These are phyloP conservation scores for Scaptomyza caliginosa DNA, from an alignment of 2,888 invertebrate species.

Conservation along the genomic window DNA sequence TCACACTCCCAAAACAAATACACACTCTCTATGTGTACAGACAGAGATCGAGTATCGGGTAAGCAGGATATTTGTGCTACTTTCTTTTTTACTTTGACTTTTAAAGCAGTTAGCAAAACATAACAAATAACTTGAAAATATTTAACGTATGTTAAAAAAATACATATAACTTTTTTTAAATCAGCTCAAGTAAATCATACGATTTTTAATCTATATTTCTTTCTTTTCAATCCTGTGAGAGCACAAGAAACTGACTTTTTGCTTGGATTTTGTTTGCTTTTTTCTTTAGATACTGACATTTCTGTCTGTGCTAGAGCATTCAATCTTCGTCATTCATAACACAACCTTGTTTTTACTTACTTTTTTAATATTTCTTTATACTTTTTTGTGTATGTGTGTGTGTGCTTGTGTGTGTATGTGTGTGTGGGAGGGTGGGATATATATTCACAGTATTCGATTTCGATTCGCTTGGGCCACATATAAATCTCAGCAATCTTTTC, in stretches of 20 bases:
- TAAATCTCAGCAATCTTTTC: slow-evolving; percentile 62
- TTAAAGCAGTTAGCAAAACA: too few species aligned
- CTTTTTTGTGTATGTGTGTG: slow-evolving; percentile 6
- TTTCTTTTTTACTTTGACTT: slow-evolving; percentile 1
- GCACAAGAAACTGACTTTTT: not conserved
- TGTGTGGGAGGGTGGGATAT: slow-evolving; percentile 13
- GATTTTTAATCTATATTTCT: too few species aligned
- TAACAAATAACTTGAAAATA: too few species aligned
- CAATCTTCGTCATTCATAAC: not conserved
- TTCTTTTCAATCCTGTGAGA: not conserved
- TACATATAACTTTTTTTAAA: too few species aligned
- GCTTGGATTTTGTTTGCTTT: not conserved
- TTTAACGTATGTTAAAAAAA: too few species aligned
- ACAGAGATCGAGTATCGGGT: slow-evolving; percentile 28
- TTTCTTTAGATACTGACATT: not conserved
- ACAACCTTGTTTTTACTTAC: not conserved
- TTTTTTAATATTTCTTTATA: slow-evolving; percentile 12
- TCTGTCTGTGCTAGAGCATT: not conserved
- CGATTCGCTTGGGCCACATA: slow-evolving; percentile 68
- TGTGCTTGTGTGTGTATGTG: slow-evolving; percentile 12
- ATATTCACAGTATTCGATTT: slow-evolving; percentile 68
- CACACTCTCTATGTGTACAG: slow-evolving; percentile 6
- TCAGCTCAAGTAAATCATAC: too few species aligned
- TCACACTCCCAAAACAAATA: slow-evolving; percentile 46
- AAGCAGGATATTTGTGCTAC: slow-evolving; percentile 30